Evolutionary conservation across 2,797 vertebrate genomes (phyloP).

Genomic region (Xenentodon cancila): DNA sequence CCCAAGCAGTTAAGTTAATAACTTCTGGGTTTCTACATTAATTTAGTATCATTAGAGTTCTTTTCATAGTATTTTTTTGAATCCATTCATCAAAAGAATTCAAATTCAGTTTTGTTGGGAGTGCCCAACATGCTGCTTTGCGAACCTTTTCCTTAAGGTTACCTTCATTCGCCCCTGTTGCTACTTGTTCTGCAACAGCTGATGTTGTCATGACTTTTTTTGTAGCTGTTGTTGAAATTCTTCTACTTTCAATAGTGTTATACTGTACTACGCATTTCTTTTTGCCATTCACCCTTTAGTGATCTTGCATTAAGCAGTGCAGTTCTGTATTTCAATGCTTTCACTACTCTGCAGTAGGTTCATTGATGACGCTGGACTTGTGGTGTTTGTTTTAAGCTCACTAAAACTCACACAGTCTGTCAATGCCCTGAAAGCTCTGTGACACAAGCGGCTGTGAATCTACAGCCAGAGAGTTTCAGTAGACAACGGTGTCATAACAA

Average conservation of each 20-base stretch:
- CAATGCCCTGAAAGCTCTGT: conserved; percentile 61
- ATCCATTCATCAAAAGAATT: too few species aligned
- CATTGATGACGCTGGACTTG: conserved; percentile 9
- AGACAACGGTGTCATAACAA: conserved; percentile 70
- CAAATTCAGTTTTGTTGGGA: too few species aligned
- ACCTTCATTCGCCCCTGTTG: too few species aligned
- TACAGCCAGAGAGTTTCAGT: conserved; percentile 41
- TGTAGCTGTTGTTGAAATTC: background rate
- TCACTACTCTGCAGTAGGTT: background rate
- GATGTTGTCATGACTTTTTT: too few species aligned
- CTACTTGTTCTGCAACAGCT: too few species aligned
- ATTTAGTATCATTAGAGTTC: too few species aligned
- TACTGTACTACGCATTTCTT: background rate
- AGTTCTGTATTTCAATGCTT: conserved; percentile 4
- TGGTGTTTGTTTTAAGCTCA: conserved; percentile 32
- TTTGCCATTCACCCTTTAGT: background rate
- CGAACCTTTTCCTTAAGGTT: too few species aligned
- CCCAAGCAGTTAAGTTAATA: too few species aligned
- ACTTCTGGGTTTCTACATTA: too few species aligned
- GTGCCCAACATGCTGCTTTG: too few species aligned
- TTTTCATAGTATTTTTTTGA: too few species aligned
- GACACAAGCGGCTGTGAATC: conserved; percentile 58
- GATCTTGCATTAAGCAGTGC: background rate
- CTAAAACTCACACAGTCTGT: conserved; percentile 45
- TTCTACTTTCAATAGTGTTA: background rate